phyloP scores from a whole-genome alignment of 2,797 vertebrate species.

The Erethizon dorsatum region DNA sequence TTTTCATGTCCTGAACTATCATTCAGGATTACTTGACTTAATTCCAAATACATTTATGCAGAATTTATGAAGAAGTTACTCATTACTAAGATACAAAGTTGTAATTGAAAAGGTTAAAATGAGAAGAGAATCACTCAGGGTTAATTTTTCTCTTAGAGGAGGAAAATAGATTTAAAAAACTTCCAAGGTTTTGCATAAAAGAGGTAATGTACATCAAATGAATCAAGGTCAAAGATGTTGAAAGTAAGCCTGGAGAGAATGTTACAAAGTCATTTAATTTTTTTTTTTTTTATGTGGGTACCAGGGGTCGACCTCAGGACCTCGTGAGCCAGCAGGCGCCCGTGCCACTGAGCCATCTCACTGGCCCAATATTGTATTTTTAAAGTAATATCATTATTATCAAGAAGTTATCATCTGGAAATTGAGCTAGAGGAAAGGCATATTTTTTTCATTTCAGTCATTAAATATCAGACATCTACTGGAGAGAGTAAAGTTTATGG shows the following conservation, averaged over 20 bases:
- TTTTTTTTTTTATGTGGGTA: no score
- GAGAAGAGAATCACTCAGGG: not conserved
- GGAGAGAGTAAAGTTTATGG: conserved; percentile 13
- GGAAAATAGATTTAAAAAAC: not conserved
- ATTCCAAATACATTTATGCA: conserved; percentile 17
- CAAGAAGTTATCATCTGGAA: conserved; percentile 10
- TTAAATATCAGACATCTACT: conserved; percentile 23
- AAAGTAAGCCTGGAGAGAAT: not conserved
- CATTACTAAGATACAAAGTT: not conserved
- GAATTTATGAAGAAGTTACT: not conserved
- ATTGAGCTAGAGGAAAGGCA: not conserved
- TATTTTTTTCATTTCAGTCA: conserved; percentile 32
- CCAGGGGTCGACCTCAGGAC: no score
- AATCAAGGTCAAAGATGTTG: conserved; percentile 42
- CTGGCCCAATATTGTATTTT: conserved; percentile 2
- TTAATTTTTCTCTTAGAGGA: conserved; percentile 55
- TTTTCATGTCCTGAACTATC: conserved; percentile 19
- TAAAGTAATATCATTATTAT: conserved; percentile 39
- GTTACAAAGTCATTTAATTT: not conserved
- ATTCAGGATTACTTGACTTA: conserved; percentile 43
- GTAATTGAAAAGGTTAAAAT: conserved; percentile 30
- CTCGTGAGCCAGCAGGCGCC: no score
- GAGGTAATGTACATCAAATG: not conserved
- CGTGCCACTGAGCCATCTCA: no score
- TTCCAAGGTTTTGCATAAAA: not conserved